phyloP scores from a whole-genome alignment of 2,113 vertebrate genomes.

The Psilopsiagon aurifrons region DNA sequence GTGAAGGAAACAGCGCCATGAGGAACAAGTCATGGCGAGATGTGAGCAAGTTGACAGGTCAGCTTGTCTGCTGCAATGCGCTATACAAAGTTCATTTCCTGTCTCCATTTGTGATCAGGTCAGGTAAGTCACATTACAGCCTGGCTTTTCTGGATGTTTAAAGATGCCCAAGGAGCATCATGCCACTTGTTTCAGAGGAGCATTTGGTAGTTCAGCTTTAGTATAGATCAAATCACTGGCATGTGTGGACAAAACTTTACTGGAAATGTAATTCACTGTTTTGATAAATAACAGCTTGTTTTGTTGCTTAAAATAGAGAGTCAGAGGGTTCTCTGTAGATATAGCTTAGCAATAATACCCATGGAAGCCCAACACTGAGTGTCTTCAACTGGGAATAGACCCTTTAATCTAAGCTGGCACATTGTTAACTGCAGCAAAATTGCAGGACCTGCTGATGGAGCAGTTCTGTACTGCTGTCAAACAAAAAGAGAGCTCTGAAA shows the following conservation, averaged over 20 bases:
- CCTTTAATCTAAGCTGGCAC: not conserved
- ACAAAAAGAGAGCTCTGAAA: not conserved
- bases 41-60: not conserved
- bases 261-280: not conserved
- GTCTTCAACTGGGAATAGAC: not conserved
- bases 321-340: not conserved
- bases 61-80: not conserved
- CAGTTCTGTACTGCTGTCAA: not conserved
- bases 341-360: not conserved
- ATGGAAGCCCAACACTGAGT: not conserved
- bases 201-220: not conserved
- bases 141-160: not conserved
- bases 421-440: not conserved
- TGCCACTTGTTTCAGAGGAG: not conserved
- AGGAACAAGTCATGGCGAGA: not conserved
- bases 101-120: not conserved
- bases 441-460: not conserved
- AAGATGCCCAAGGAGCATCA: not conserved
- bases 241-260: not conserved
- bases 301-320: not conserved
- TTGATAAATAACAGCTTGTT: not conserved
- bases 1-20: not conserved
- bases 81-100: not conserved
- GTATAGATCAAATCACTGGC: not conserved
- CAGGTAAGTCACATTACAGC: not conserved